Evolutionary conservation across 1,140 invertebrate species (phyloP).

Genomic region (Hyphantria cunea): DNA sequence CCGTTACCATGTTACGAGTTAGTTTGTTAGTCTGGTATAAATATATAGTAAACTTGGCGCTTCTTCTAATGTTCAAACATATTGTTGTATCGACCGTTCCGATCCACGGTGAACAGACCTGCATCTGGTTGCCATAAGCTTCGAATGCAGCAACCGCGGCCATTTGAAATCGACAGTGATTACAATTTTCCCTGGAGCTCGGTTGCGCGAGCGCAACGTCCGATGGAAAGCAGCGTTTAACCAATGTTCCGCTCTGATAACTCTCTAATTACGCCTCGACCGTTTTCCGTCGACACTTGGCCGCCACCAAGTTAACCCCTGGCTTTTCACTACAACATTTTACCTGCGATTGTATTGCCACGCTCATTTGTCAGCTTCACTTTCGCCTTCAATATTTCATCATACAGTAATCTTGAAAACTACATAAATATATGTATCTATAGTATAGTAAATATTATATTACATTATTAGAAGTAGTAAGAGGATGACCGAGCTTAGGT

Average conservation of each 20-base stretch:
- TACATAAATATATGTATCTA: not conserved
- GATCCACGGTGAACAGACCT: slow-evolving; percentile 33
- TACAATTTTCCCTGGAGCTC: slow-evolving; percentile 78
- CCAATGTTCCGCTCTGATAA: slow-evolving; percentile 80
- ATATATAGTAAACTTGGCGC: slow-evolving; percentile 42
- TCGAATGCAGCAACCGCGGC: slow-evolving; percentile 60
- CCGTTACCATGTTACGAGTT: slow-evolving; percentile 34
- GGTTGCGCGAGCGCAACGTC: slow-evolving; percentile 73
- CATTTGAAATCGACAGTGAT: slow-evolving; percentile 80
- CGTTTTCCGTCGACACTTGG: slow-evolving; percentile 70
- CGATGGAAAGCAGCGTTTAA: slow-evolving; percentile 79
- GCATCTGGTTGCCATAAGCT: slow-evolving; percentile 53
- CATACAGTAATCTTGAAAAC: slow-evolving; percentile 40
- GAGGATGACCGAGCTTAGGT: no score
- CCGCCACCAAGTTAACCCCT: slow-evolving; percentile 62
- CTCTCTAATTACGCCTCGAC: slow-evolving; percentile 74
- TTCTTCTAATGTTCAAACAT: slow-evolving; percentile 30
- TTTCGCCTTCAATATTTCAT: slow-evolving; percentile 62
- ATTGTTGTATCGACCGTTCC: slow-evolving; percentile 26
- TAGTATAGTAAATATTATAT: no score
- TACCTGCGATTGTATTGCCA: slow-evolving; percentile 53
- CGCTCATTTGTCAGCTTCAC: slow-evolving; percentile 64
- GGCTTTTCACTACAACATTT: slow-evolving; percentile 66
- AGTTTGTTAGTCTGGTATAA: slow-evolving; percentile 36
- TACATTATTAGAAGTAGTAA: no score